phyloP scores from a whole-genome alignment of 2,888 invertebrate species.

The Cosmia trapezina region DNA sequence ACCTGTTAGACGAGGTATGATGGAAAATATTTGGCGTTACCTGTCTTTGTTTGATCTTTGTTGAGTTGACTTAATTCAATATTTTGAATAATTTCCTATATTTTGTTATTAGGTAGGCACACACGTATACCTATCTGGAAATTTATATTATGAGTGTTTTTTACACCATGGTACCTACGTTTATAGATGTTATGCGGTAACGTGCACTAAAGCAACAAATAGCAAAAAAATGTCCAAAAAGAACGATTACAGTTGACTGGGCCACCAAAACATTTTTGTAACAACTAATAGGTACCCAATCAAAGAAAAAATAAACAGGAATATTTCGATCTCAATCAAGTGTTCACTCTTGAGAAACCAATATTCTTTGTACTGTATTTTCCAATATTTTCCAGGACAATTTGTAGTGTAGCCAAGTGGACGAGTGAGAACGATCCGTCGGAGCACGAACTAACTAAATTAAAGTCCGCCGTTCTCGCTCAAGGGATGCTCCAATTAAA shows the following conservation, averaged over 20 bases:
- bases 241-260: neutral
- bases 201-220: neutral
- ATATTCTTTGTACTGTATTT: constrained; percentile 64
- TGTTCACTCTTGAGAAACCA: constrained; percentile 52
- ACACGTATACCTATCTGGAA: neutral
- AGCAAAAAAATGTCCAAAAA: neutral
- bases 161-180: neutral
- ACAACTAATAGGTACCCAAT: constrained; percentile 1
- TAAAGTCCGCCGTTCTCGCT: constrained; percentile 63
- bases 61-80: neutral
- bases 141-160: neutral
- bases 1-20: constrained; percentile 5
- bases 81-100: neutral
- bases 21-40: neutral
- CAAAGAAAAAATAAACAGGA: constrained; percentile 17
- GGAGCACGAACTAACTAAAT: constrained; percentile 66
- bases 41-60: neutral
- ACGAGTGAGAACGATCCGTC: constrained; percentile 52
- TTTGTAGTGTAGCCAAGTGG: constrained; percentile 62
- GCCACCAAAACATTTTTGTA: neutral
- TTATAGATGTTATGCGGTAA: too few relatives aligned
- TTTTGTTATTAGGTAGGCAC: neutral
- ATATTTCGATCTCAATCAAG: constrained; percentile 34
- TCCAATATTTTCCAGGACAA: constrained; percentile 64
- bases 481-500: constrained; percentile 73